Evolutionary conservation across 2,797 vertebrate species (phyloP), one percentile per base, ranked within the genome.

Genomic region (Discoglossus pictus): DNA sequence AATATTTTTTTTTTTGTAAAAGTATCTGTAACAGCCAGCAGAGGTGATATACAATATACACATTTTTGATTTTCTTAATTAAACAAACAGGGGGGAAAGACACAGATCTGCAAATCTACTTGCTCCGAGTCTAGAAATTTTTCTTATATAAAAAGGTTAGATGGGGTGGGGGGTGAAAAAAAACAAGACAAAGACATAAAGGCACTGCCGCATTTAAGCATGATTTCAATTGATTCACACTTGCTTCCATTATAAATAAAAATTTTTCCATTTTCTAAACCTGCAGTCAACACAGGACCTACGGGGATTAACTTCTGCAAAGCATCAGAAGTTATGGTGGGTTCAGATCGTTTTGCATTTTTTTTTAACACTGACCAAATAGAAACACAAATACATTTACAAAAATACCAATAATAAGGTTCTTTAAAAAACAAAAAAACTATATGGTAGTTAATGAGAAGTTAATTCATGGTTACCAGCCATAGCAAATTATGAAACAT

Each of bases 191-290:
- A 90, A 65, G 15, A 84, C 87, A 73, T 76, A 77, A 90, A 98
- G 95, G 95, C 95, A 97, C 94, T 93, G 93, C 94, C 91, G 83
- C 93, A 90, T 93, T 94, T 93, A 86, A 85, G 89, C 90, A 88
- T 23, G 84, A 93, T 90, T 83, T 90, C 87, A 93, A 83, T 78
- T 72, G 68, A 16, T 72, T 77, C 76, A 40, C 10, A 47, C 15
- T 50, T 25, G 1, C 43, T 27, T 13, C 17, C 66, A 66, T 77
- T 81, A 66, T 68, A 68, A 64, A 67, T 67, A 73, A 53, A 50
- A 76, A 1, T 1, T 78, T 82, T 81, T 87, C 86, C 84, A 86
- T 86, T 91, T n/a, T 89, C 84, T 82, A 86, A 76, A 79, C 94
- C 96, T 84, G 93, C 92, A 95, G 88, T 94, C 93, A 93, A 93